phyloP scores from a whole-genome alignment of 1,140 invertebrate species.

The Venustaconcha ellipsiformis region DNA sequence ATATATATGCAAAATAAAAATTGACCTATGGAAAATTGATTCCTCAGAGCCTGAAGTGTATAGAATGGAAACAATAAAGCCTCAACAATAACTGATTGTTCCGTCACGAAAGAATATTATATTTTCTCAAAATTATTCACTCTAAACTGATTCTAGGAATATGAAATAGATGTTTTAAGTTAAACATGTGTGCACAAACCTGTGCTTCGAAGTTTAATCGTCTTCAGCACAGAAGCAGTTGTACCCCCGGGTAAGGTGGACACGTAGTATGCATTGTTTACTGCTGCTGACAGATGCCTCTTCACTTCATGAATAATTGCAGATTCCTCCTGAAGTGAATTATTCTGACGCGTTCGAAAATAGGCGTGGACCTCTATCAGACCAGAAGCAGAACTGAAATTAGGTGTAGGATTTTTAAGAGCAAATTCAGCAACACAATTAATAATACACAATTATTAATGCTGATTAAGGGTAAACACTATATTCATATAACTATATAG shows the following conservation, averaged over 20 bases:
- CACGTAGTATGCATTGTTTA: conserved; percentile 35
- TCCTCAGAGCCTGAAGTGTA: too few species aligned
- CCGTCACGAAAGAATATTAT: too few species aligned
- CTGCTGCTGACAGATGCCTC: conserved; percentile 24
- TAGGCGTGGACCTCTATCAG: conserved; percentile 39
- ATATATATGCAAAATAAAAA: too few species aligned
- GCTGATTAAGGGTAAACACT: too few species aligned
- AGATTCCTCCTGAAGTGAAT: conserved; percentile 30
- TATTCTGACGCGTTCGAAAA: conserved; percentile 28
- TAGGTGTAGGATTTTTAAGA: not conserved
- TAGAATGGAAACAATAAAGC: too few species aligned
- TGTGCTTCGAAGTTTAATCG: conserved; percentile 44
- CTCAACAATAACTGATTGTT: not conserved
- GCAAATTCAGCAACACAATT: not conserved
- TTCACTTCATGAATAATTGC: conserved; percentile 33
- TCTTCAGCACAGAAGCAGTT: conserved; percentile 30
- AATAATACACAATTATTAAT: too few species aligned
- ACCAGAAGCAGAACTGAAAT: conserved; percentile 26
- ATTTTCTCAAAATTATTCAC: too few species aligned
- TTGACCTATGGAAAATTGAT: too few species aligned
- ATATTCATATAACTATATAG: too few species aligned
- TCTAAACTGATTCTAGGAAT: not conserved
- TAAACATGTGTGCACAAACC: conserved; percentile 20
- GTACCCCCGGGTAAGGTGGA: conserved; percentile 41
- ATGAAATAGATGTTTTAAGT: not conserved